Base-by-base conservation (phyloP, 2,797 vertebrate genomes). In the Dendrocincla tyrannina region DNA sequence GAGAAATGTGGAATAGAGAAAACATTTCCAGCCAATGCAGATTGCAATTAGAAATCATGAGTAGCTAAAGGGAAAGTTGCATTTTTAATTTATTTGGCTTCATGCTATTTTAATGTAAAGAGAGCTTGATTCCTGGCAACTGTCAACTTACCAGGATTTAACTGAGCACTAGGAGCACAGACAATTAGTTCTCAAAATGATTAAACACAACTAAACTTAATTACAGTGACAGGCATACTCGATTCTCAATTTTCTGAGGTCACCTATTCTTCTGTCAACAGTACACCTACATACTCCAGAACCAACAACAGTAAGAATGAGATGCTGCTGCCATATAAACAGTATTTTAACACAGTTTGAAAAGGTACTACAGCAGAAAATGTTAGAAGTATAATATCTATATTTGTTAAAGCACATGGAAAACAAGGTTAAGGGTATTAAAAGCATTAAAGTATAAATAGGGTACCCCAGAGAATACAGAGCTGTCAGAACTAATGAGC, bases 241-340 rank as follows among this genome's bases (percentile, higher is more conserved):
- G 79, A 41, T 81, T 91, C 88, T 47, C 86, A 92, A 69, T 90
- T 94, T 96, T 95, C 87, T 88, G 53, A 64, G 13, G 78, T 93
- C 64, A 72, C 67, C 90, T 95, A 89, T 96, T 95, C 97, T 81
- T 96, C 95, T 80, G 82, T 70, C 90, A 96, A 94, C 86, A 95
- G 70, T 59, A 93, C 50, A 44, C 96, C 96, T 50, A 97, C 96
- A 32, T 86, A 94, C 63, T 81, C 68, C 95, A 96, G 94, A 96
- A 97, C 91, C 87, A 98, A 95, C 85, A 94, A 53, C 9, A 52
- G 70, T 85, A 94, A 93, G 44, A 75, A 79, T 16, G 5, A 64
- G 81, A 37, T 37, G 18, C 62, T 83, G 78, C 85, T 88, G 91
- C 88, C 94, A 97, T 79, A 96, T 88, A 97, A 97, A 96, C 37